Evolutionary conservation across 2,888 invertebrate genomes (phyloP).

Genomic region (Meghimatium bilineatum): DNA sequence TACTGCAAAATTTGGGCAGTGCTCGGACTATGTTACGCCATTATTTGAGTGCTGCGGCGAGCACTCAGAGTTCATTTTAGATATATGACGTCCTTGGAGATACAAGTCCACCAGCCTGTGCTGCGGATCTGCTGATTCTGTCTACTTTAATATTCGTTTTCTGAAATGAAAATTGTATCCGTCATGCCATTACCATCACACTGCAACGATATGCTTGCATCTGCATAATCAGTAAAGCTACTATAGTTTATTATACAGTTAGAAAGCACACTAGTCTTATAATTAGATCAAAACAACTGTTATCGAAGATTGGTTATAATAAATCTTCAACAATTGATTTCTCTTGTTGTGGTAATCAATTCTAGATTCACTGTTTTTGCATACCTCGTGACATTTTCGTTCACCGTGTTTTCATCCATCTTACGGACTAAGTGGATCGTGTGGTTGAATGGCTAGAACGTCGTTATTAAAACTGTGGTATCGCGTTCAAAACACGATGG

Average conservation of each 20-base stretch:
- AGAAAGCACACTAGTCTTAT: neutral
- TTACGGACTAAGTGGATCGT: too few species aligned
- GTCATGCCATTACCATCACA: neutral
- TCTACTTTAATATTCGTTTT: conserved; percentile 26
- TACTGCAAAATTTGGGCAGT: conserved; percentile 32
- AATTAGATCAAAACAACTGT: neutral
- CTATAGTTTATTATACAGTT: too few species aligned
- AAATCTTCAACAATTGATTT: too few species aligned
- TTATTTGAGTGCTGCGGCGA: conserved; percentile 33
- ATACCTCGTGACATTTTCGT: too few species aligned
- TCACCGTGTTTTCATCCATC: too few species aligned
- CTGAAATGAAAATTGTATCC: neutral
- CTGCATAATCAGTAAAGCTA: too few species aligned
- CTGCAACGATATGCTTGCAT: neutral
- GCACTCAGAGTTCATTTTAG: neutral
- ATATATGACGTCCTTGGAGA: conserved; percentile 30
- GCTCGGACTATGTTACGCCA: conserved; percentile 37
- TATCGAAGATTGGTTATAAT: too few species aligned
- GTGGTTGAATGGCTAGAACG: too few species aligned
- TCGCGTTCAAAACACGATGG: too few species aligned
- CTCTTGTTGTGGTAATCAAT: too few species aligned
- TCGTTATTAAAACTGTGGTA: too few species aligned
- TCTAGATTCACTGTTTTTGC: too few species aligned
- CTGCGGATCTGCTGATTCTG: conserved; percentile 20
- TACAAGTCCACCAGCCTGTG: neutral